Conservation (phyloP, 2,888 invertebrate species). For the Tetrapedia diversipes region DNA sequence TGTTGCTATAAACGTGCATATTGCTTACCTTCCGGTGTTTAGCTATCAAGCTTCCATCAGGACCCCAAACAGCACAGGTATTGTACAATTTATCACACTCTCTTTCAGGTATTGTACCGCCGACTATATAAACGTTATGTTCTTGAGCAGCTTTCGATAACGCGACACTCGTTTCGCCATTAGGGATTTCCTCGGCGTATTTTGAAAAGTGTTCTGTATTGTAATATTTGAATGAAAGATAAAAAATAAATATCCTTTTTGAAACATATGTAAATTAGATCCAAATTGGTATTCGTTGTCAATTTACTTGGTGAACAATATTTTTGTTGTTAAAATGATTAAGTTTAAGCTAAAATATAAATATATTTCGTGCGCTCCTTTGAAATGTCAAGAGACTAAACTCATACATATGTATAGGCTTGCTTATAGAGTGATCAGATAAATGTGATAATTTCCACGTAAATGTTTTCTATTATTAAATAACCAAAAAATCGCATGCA, state of each 20-base stretch:
- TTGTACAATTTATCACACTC: slow-evolving; percentile 89
- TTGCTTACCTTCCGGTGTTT: slow-evolving; percentile 91
- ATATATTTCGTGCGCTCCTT: too few species aligned
- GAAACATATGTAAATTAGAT: background rate
- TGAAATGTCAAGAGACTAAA: too few species aligned
- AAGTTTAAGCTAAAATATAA: too few species aligned
- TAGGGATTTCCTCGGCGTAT: slow-evolving; percentile 93
- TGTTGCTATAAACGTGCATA: background rate
- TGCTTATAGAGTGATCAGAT: too few species aligned
- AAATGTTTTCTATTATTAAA: too few species aligned
- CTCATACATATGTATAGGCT: too few species aligned
- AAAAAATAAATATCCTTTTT: background rate
- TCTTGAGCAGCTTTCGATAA: slow-evolving; percentile 91
- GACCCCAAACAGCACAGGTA: slow-evolving; percentile 94
- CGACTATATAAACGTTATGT: slow-evolving; percentile 91
- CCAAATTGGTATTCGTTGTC: background rate
- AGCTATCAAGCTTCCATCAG: slow-evolving; percentile 90
- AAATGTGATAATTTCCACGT: too few species aligned
- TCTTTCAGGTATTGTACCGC: slow-evolving; percentile 95
- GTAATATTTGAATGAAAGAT: background rate
- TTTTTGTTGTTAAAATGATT: background rate
- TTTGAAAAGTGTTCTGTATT: slow-evolving; percentile 88
- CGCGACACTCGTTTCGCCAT: slow-evolving; percentile 89
- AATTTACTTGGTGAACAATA: background rate
- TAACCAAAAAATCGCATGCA: too few species aligned